Base-by-base conservation (phyloP, 30 jellyfish, hydroid and myxozoan genomes). In the Clytia hemisphaerica region DNA sequence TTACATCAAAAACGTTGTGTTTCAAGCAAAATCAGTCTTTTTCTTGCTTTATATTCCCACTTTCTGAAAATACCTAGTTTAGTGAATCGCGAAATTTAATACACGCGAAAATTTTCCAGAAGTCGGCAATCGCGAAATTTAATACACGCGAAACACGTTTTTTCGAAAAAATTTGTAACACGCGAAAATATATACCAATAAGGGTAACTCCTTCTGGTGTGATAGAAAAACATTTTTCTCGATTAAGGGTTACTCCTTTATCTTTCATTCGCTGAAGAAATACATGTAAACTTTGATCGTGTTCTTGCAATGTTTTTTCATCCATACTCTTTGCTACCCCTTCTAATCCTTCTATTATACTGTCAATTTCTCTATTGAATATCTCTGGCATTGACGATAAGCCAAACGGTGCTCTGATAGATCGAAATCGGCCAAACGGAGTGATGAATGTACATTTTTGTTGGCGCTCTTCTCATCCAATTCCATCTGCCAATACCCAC, bases 401-500 rank as follows among this genome's bases (percentile, higher is more conserved):
- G 4, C 74, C 74, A 61, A 61, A 67, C 19, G 63, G 63, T 33
- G 5, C 18, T 49, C 63, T 6, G 4, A 4, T 49, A 6, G 5
- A 49, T 32, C 79, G 48, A 45, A 44, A 44, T 67, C 79, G 24
- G 29, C 79, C 82, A 32, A 49, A 12, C 4, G 60, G 79, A 33
- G 87, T 75, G 80, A 59, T 75, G 31, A 75, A 75, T 15, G 87
- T 75, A 5, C 79, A 59, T 25, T 59, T 27, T 21, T 55, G 30
- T 37, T 75, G 72, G 19, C 61, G n/a, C 37, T 60, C 38, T 26
- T 40, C 49, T n/a, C n/a, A 7, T 46, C 29, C 26, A 59, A 34
- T 25, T 25, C 26, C 28, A 22, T 30, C 49, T 75, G 87, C 87
- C 87, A 75, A 30, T 32, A 75, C 24, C 82, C 87, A 36, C n/a